Base-by-base conservation (phyloP, 2,113 vertebrate genomes). In the Romanogobio albipinnatus region DNA sequence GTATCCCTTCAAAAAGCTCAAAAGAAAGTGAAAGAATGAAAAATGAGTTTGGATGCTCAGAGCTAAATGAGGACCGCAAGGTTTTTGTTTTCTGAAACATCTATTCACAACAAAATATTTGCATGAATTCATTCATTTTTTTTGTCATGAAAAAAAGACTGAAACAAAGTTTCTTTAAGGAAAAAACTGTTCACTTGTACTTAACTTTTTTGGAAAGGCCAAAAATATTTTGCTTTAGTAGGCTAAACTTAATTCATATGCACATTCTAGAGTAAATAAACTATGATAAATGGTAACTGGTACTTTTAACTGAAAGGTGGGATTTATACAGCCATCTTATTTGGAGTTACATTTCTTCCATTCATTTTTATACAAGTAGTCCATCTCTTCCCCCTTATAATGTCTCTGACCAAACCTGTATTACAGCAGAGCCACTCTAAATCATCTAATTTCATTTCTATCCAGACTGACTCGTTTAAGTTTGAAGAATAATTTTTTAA, bases 401-500 rank as follows among this genome's bases (percentile, higher is more conserved):
- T 22, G n/a, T 76, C n/a, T 29, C 47, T 53, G 47, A 29, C n/a
- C 47, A n/a, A 76, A 76, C 7, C 5, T 53, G 53, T 51, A 26
- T 53, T 76, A 47, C n/a, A 15, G 49, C 74, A 76, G 14, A 76
- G 45, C 73, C 45, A 78, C 36, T 43, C 17, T 24, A 59, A 79
- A 61, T n/a, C 22, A 64, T 24, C 59, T n/a, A 45, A 47, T 76
- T 76, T 76, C 24, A 51, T 75, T 70, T 71, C 8, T 22, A 43
- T 81, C 53, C 47, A 49, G 43, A 49, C 76, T 24, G 76, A 19
- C 15, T 51, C 13, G 26, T 33, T 19, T 47, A 51, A 11, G 45
- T 81, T 39, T 81, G 26, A 68, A 36, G 24, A 66, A 66, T 81
- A 81, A 81, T 68, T 68, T 68, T 68, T 51, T 2, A 53, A 53